Conservation (phyloP, 1,140 invertebrate genomes). For the Magallana ariakensis region DNA sequence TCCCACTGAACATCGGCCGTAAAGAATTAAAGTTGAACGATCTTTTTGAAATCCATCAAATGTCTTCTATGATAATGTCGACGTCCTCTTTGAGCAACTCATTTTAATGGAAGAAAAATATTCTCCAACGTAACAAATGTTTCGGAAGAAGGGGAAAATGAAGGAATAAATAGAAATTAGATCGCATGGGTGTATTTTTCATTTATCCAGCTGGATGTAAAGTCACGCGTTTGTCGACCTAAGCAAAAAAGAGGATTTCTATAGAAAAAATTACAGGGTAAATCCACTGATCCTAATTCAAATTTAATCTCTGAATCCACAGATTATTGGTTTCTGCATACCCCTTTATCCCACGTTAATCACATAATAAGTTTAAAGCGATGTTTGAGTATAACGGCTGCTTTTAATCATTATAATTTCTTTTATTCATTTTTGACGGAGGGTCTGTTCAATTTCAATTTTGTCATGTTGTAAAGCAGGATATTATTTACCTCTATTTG, state of each 20-base stretch:
- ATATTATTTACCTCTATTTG: too few species aligned
- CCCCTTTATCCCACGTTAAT: too few species aligned
- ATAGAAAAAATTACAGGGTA: background rate
- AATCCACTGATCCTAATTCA: constrained; percentile 1
- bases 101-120: constrained; percentile 22
- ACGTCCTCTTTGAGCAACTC: background rate
- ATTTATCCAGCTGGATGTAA: background rate
- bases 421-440: too few species aligned
- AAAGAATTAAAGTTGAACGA: too few species aligned
- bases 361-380: too few species aligned
- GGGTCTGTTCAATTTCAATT: too few species aligned
- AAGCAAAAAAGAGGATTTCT: background rate
- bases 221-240: background rate
- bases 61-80: background rate
- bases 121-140: background rate
- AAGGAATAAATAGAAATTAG: background rate
- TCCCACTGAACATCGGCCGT: background rate
- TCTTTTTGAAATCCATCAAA: too few species aligned
- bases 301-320: background rate
- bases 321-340: background rate
- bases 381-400: too few species aligned
- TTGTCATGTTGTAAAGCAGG: too few species aligned
- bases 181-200: background rate
- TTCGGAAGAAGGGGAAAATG: background rate
- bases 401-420: too few species aligned